These are phyloP conservation scores for Brachypteracias leptosomus DNA, from an alignment of 2,113 vertebrate genomes.

Conservation along the genomic window DNA sequence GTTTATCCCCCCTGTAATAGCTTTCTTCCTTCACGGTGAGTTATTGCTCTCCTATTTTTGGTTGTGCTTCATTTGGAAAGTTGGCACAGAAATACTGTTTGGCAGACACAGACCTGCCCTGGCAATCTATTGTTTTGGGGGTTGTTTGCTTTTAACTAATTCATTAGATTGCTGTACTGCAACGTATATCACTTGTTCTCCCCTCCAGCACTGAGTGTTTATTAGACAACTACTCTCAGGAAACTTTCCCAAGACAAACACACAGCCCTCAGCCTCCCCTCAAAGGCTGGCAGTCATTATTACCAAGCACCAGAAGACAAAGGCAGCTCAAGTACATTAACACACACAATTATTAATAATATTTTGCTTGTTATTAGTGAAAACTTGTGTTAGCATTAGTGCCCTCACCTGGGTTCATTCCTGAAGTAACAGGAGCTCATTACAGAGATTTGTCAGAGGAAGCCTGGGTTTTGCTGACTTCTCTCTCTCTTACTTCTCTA, in stretches of 20 bases:
- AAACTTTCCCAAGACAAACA: conserved; percentile 16
- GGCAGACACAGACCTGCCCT: conserved; percentile 22
- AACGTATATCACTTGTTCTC: conserved; percentile 16
- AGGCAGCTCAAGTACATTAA: neutral
- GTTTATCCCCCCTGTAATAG: neutral
- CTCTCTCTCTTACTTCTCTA: neutral
- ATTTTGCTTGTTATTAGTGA: neutral
- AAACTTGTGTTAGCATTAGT: neutral
- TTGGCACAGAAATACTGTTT: conserved; percentile 21
- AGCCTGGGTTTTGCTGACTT: neutral
- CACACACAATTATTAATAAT: neutral
- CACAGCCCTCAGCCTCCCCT: neutral
- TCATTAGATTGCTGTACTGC: conserved; percentile 16
- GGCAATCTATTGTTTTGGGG: conserved; percentile 19
- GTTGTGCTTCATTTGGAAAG: neutral
- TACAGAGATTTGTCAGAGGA: neutral
- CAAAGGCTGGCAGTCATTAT: neutral
- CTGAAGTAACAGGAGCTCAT: neutral
- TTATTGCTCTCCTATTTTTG: conserved; percentile 37
- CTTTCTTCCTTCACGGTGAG: neutral
- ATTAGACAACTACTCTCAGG: conserved; percentile 10
- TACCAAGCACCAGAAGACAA: neutral
- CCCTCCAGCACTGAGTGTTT: conserved; percentile 24
- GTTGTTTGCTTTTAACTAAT: conserved; percentile 52
- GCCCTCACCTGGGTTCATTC: neutral